Conservation (phyloP, 2,797 vertebrate genomes). For the Ctenosaura bakeri region DNA sequence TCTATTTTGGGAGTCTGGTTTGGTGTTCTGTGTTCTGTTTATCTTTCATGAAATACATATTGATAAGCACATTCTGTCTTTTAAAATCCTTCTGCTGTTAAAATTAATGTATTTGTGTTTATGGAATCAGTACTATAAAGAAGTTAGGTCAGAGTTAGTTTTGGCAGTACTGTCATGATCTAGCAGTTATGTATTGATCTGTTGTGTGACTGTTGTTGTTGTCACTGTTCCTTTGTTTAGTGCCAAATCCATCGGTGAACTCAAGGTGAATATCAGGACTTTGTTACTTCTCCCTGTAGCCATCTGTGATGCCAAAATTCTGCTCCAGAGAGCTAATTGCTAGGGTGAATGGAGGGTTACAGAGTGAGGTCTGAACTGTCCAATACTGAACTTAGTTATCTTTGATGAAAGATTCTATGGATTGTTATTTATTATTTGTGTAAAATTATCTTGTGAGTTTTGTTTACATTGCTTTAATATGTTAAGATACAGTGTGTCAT, state of each 20-base stretch:
- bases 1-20: too few species aligned
- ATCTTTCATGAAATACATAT: not conserved
- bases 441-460: too few species aligned
- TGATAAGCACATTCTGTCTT: not conserved
- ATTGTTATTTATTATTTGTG: not conserved
- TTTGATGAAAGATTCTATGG: not conserved
- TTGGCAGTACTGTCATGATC: not conserved
- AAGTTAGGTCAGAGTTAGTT: not conserved
- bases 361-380: not conserved
- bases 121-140: not conserved
- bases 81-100: not conserved
- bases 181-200: not conserved
- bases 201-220: not conserved
- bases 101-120: not conserved
- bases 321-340: not conserved
- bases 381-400: too few species aligned
- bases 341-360: not conserved
- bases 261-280: not conserved
- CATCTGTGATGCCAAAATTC: not conserved
- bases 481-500: not conserved
- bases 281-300: not conserved
- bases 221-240: not conserved
- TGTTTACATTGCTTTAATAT: not conserved
- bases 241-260: not conserved
- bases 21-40: not conserved